Base-by-base conservation (phyloP, 2,113 vertebrate species). In the Apistogramma diplotaenia region DNA sequence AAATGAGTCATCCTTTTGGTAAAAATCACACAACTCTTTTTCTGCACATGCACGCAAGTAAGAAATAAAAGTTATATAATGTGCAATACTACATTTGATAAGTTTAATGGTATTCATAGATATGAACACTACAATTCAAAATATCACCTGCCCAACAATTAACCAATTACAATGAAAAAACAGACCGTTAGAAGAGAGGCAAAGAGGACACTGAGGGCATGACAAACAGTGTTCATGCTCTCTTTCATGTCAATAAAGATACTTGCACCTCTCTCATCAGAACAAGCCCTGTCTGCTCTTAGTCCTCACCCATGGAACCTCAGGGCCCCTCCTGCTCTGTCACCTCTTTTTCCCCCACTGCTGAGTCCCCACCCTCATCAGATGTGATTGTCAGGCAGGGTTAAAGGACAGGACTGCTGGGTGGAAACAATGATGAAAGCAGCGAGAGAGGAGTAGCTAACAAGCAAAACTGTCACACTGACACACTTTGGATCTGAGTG, bases 301-400 rank as follows among this genome's bases (percentile, higher is more conserved):
- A 77, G 62, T 73, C 67, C 53, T 78, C 84, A 85, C 87, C 82
- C 84, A 51, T 33, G 70, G 65, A 58, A 53, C 80, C 84, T 56
- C 16, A 67, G 72, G 62, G 79, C 76, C 79, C 65, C 76, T 61
- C 53, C 62, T 51, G 18, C 60, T 71, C 80, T 70, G 78, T 58
- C 46, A 61, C 40, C 27, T 31, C 62, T 83, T 25, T 15, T 76
- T 58, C 53, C 37, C 37, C 83, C 74, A 74, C 53, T 75, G 76
- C 60, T 13, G 10, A 71, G 70, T 60, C 78, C 74, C 76, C 83
- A 13, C 80, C 87, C 84, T n/a, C 49, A 46, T 76, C 79, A 56
- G 55, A 61, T 78, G 46, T 92, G 93, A 95, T 87, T 94, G 93
- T 84, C 92, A 90, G 83, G 40, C 7, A 15, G 51, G 91, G 91